These are phyloP conservation scores for Orgyia antiqua DNA, from an alignment of 2,888 invertebrate genomes.

Conservation along the genomic window DNA sequence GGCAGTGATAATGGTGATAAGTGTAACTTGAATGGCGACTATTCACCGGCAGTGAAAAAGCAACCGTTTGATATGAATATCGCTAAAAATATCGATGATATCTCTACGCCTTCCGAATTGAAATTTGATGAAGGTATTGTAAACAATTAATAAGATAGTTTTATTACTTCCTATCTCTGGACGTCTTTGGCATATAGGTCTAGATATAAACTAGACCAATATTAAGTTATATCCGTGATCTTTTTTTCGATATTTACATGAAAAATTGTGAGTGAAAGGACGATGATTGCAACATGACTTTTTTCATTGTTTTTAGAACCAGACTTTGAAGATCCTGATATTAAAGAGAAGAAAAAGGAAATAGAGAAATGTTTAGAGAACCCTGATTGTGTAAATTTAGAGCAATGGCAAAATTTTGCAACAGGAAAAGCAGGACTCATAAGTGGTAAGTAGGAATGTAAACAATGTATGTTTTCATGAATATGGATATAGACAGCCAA, in stretches of 20 bases:
- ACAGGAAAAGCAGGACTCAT: conserved; percentile 82
- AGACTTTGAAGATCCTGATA: conserved; percentile 78
- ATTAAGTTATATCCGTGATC: neutral
- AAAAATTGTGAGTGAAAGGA: conserved; percentile 30
- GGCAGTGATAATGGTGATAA: conserved; percentile 49
- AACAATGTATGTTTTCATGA: no score
- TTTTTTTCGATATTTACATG: neutral
- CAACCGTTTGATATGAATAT: conserved; percentile 51
- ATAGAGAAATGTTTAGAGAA: conserved; percentile 78
- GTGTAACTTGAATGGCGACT: conserved; percentile 55
- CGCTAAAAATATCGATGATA: conserved; percentile 73
- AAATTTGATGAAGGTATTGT: conserved; percentile 84
- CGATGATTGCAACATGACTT: conserved; percentile 16
- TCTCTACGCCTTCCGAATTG: conserved; percentile 79
- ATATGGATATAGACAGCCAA: no score
- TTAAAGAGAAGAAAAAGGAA: conserved; percentile 77
- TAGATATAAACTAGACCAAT: neutral
- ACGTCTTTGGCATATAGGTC: conserved; percentile 11
- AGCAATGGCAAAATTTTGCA: conserved; percentile 80
- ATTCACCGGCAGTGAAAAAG: conserved; percentile 42
- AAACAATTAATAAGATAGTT: conserved; percentile 42
- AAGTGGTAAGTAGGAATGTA: conserved; percentile 64
- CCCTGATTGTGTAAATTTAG: conserved; percentile 59
- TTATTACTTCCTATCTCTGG: conserved; percentile 28
- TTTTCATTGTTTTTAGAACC: conserved; percentile 58